phyloP scores from a whole-genome alignment of 2,888 invertebrate species.

The Ypsolopha sequella region DNA sequence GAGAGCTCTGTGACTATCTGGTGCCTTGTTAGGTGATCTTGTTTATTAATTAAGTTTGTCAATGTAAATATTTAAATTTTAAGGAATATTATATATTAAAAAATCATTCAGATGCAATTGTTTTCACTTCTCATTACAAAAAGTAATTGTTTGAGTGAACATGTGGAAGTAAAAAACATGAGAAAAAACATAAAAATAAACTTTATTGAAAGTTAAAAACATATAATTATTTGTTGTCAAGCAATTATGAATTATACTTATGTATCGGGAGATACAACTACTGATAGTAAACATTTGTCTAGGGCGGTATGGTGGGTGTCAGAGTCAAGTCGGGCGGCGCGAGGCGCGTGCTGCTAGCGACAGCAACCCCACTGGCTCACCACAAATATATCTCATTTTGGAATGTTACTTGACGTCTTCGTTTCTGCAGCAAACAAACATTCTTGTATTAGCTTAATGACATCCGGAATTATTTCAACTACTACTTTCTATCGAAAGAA shows the following conservation, averaged over 20 bases:
- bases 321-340: neutral
- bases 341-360: neutral
- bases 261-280: conserved; percentile 1
- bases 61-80: conserved; percentile 1
- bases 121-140: no score
- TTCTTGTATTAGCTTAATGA: conserved; percentile 17
- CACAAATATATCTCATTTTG: conserved; percentile 46
- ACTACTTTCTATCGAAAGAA: neutral
- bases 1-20: conserved; percentile 40
- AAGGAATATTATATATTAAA: conserved; percentile 8
- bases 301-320: neutral
- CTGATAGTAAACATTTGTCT: conserved; percentile 1
- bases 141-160: neutral
- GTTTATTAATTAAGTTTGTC: neutral
- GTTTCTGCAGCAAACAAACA: conserved; percentile 64
- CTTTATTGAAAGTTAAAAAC: conserved; percentile 56
- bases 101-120: neutral
- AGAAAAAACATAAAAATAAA: conserved; percentile 65
- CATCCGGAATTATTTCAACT: neutral
- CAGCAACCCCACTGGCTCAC: conserved; percentile 1
- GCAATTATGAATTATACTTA: conserved; percentile 27
- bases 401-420: conserved; percentile 65
- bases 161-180: conserved; percentile 18
- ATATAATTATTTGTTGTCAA: conserved; percentile 33
- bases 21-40: conserved; percentile 12